Percentiles rank a stretch among this genome's conserved stretches.
Evolutionary conservation across 2,113 vertebrate genomes (phyloP).

Genomic region (Perca fluviatilis): DNA sequence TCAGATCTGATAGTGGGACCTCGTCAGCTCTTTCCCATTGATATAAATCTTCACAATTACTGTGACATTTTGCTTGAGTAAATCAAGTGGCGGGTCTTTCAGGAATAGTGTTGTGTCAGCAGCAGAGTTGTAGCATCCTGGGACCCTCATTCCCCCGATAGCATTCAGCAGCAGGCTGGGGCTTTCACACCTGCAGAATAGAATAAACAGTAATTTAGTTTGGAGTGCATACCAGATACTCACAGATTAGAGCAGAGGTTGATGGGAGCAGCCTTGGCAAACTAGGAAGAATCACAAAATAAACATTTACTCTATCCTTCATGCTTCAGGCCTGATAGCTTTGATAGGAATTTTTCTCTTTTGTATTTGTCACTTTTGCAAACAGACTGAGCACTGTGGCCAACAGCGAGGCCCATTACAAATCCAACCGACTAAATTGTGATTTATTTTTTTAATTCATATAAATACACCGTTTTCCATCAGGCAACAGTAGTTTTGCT

Average conservation of each 20-base stretch:
- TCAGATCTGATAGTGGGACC: constrained; percentile 84
- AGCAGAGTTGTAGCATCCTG: constrained; percentile 73
- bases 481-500: constrained; percentile 51
- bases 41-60: constrained; percentile 87
- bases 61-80: constrained; percentile 81
- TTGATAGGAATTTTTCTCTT: constrained; percentile 67
- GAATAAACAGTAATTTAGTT: constrained; percentile 84
- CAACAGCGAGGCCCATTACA: constrained; percentile 48
- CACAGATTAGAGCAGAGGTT: constrained; percentile 75
- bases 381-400: constrained; percentile 50
- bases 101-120: constrained; percentile 82
- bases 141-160: constrained; percentile 76
- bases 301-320: constrained; percentile 73
- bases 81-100: constrained; percentile 81
- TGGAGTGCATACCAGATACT: constrained; percentile 78
- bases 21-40: constrained; percentile 85
- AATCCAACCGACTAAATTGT: constrained; percentile 52
- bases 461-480: constrained; percentile 43
- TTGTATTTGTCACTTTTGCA: constrained; percentile 68
- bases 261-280: constrained; percentile 71
- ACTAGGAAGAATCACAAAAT: constrained; percentile 74
- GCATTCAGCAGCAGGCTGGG: constrained; percentile 67
- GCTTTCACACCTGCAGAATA: constrained; percentile 75
- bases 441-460: constrained; percentile 16
- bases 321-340: constrained; percentile 57